A percentile compares a stretch with the other conserved stretches of the same genome.
Evolutionary conservation across 2,797 vertebrate species (phyloP).

Genomic region (Crypturellus tataupa): DNA sequence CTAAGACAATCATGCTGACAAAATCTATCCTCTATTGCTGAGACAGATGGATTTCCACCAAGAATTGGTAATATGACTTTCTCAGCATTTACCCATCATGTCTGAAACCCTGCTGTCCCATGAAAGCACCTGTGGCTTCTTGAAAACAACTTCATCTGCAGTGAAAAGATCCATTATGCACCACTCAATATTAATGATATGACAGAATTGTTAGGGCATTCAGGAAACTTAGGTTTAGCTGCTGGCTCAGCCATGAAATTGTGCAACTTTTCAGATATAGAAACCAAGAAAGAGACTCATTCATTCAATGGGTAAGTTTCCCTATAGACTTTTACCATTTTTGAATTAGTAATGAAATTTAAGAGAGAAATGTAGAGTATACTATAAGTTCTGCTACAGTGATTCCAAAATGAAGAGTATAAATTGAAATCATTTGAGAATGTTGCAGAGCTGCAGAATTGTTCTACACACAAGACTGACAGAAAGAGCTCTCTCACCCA

Average conservation of each 20-base stretch:
- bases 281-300: background rate
- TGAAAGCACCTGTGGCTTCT: background rate
- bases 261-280: background rate
- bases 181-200: background rate
- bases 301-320: background rate
- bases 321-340: background rate
- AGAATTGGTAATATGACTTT: background rate
- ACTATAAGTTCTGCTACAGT: background rate
- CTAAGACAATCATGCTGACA: background rate
- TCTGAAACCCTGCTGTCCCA: constrained; percentile 10
- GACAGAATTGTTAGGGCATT: background rate
- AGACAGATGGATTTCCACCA: background rate
- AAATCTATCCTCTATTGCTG: background rate
- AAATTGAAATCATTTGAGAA: background rate
- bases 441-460: background rate
- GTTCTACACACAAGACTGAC: background rate
- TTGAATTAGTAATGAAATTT: constrained; percentile 14
- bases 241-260: background rate
- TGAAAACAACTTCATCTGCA: background rate
- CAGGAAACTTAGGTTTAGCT: background rate
- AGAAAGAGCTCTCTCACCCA: background rate
- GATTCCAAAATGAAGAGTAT: background rate
- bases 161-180: background rate
- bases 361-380: background rate
- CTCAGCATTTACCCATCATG: background rate